phyloP scores from a whole-genome alignment of 2,113 vertebrate genomes.

The Thryonomys swinderianus region DNA sequence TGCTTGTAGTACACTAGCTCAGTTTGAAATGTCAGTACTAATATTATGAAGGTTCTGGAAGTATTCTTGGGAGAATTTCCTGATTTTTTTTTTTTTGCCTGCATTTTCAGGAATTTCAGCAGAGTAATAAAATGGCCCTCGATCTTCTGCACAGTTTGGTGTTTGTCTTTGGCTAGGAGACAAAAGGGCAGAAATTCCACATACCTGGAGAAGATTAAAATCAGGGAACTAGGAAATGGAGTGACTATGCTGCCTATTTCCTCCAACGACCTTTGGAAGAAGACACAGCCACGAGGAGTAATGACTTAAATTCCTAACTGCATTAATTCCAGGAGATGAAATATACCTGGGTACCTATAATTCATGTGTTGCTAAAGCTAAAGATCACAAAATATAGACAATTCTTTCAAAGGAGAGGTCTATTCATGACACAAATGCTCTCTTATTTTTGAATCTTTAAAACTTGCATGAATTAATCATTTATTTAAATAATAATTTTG shows the following conservation, averaged over 20 bases:
- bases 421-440: background rate
- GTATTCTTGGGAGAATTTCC: conserved; percentile 69
- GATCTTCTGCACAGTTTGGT: conserved; percentile 81
- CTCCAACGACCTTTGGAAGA: background rate
- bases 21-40: conserved; percentile 75
- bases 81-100: conserved; percentile 75
- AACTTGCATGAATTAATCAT: conserved; percentile 53
- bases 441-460: conserved; percentile 46
- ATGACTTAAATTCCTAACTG: conserved; percentile 34
- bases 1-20: background rate
- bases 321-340: background rate
- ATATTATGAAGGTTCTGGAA: conserved; percentile 73
- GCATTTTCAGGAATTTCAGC: conserved; percentile 77
- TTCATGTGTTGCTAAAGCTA: background rate
- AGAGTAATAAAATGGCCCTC: conserved; percentile 80
- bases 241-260: background rate
- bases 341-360: background rate
- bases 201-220: conserved; percentile 79
- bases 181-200: conserved; percentile 71
- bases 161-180: conserved; percentile 83
- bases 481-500: conserved; percentile 24
- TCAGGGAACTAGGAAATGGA: conserved; percentile 73
- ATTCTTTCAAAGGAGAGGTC: background rate
- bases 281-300: background rate
- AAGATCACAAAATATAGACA: background rate